Evolutionary conservation across 2,888 invertebrate genomes (phyloP), one percentile per base, ranked within the genome.

Genomic region (Rhaphigaster nebulosa): DNA sequence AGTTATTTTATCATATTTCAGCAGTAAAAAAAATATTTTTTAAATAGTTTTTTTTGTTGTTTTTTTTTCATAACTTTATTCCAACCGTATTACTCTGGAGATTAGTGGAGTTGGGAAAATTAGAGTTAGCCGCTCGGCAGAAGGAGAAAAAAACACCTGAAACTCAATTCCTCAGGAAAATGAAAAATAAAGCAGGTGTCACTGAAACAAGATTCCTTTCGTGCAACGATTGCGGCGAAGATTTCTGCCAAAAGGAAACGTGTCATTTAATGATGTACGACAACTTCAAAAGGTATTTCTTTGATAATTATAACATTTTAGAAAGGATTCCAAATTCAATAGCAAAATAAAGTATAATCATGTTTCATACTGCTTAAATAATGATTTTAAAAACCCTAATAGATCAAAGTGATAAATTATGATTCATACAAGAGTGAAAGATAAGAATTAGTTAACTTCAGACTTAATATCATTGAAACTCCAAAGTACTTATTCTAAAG

Each of bases 141-240:
- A 95, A 95, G 91, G 97, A 97, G 92, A 96, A 96, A 93, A 95
- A 96, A 90, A 96, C 95, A 92, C 95, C 95, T 87, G 95, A 95
- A 18, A 94, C 95, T 91, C 96, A 96, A 93, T 95, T 95, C 56
- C 94, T 96, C 54, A 95, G 96, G 93, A 96, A 96, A 93, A 96
- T 95, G n/a, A 98, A 98, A 94, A 97, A 97, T 93, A 92, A 97
- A 92, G 96, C 97, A 0, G 97, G 97, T 26, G 96, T 97, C 91
- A 95, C 97, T 52, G 97, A 97, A 93, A 96, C 96, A 41, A 95
- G 96, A 92, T 95, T 96, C 56, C 94, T 96, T 90, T 95, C 96
- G 90, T 98, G 98, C 93, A 93, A 94, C 0, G 97, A 97, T 93
- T 98, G 98, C 93, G 96, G 96, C 13, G 97, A 97, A 93, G 98